A percentile compares a stretch with the other conserved stretches of the same genome.
phyloP scores from a whole-genome alignment of 2,797 vertebrate species.

The Clarias fuscus region DNA sequence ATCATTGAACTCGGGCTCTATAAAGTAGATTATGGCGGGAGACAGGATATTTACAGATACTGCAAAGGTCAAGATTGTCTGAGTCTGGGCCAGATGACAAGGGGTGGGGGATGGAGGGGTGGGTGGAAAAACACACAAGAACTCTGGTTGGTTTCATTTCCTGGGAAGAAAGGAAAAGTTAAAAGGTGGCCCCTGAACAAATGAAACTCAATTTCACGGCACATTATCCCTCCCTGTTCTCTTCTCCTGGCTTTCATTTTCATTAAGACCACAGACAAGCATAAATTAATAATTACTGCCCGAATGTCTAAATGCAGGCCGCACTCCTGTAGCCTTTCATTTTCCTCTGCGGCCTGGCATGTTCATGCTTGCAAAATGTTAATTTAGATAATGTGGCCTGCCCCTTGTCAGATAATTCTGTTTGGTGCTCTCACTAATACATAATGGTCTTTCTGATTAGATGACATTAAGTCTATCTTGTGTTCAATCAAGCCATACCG shows the following conservation, averaged over 20 bases:
- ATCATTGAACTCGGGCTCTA: slow-evolving; percentile 56
- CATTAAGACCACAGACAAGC: slow-evolving; percentile 99
- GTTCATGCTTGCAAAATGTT: slow-evolving; percentile 98
- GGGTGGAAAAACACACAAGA: slow-evolving; percentile 62
- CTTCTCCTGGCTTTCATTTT: slow-evolving; percentile 99
- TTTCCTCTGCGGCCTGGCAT: slow-evolving; percentile 88
- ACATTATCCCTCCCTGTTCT: slow-evolving; percentile 99
- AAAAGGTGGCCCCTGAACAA: slow-evolving; percentile 95
- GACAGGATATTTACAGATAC: slow-evolving; percentile 64
- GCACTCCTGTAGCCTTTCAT: slow-evolving; percentile 81
- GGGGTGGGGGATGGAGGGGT: slow-evolving; percentile 48
- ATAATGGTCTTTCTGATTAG: slow-evolving; percentile 99
- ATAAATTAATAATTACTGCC: slow-evolving; percentile 99
- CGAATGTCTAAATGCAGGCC: slow-evolving; percentile 98
- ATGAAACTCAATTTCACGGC: slow-evolving; percentile 99
- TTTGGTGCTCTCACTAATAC: slow-evolving; percentile 96
- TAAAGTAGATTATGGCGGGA: slow-evolving; percentile 58
- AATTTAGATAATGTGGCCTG: slow-evolving; percentile 98
- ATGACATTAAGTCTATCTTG: slow-evolving; percentile 94
- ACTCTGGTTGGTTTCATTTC: slow-evolving; percentile 79
- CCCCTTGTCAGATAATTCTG: slow-evolving; percentile 94
- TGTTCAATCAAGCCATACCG: slow-evolving; percentile 86
- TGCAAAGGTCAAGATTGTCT: slow-evolving; percentile 62
- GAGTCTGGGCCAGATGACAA: slow-evolving; percentile 48
- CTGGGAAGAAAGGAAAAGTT: slow-evolving; percentile 84